Evolutionary conservation across 2,888 invertebrate genomes (phyloP), one percentile per base, ranked within the genome.

Genomic region (Pycnomerus fuliginosus): DNA sequence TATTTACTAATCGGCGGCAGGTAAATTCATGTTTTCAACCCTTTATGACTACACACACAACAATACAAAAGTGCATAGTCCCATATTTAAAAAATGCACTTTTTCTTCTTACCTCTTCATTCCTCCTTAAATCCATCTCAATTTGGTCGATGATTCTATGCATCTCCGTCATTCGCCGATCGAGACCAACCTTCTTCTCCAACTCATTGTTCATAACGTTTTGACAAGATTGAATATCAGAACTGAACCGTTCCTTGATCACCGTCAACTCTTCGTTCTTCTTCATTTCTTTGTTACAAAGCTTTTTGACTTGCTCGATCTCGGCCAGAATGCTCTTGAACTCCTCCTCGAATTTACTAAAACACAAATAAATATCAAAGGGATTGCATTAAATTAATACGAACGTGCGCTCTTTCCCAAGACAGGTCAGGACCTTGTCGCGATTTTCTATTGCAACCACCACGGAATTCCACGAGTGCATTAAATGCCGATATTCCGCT

Each of bases 401-500:
- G 8, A 7, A 20, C 11, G 11, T 5, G 53, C 82, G 76, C 55
- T 84, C 83, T 20, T 76, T 73, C 27, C 76, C 75, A 1, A 85
- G 75, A 33, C 81, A 78, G 48, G 80, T 78, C 44, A 80, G 77
- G 1, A 83, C 78, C 55, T 79, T 80, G 64, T 89, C 87, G 13
- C 87, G 70, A 43, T 84, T 80, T 13, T 79, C 76, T 47, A 89
- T 85, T 42, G 83, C 83, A 7, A 82, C 74, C 2, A 90, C 76
- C 24, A 88, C 84, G 8, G 84, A 80, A 62, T 85, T 83, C 89
- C 89, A 90, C 3, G 85, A 77, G 56, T 81, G 80, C 49, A 84
- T 76, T 11, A 89, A 72, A 2, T 82, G 80, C 23, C 80, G 80
- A 48, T 86, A 82, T 56, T 89, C 88, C 31, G 79, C 72, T 56